Percentiles rank a stretch among this genome's conserved stretches.
phyloP scores from a whole-genome alignment of 2,888 invertebrate species.

The Drosophila putrida region DNA sequence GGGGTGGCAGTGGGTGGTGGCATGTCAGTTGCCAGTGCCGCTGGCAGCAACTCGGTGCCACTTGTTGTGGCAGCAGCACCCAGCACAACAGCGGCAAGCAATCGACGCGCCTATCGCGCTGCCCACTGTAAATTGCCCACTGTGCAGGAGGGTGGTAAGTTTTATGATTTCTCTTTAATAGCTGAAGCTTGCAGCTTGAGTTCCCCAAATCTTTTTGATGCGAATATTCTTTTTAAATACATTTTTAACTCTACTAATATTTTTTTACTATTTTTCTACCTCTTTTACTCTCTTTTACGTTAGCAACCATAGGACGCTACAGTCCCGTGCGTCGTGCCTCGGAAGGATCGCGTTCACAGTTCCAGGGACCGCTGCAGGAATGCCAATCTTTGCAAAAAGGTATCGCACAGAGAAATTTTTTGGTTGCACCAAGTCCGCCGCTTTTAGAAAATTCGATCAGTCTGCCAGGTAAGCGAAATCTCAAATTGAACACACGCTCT shows the following conservation, averaged over 20 bases:
- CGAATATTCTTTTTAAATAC: no score
- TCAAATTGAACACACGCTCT: slow-evolving; percentile 11
- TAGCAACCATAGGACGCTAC: slow-evolving; percentile 87
- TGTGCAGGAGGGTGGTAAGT: slow-evolving; percentile 92
- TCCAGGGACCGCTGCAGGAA: slow-evolving; percentile 90
- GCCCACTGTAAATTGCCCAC: slow-evolving; percentile 87
- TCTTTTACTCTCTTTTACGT: slow-evolving; percentile 21
- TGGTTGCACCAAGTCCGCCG: slow-evolving; percentile 85
- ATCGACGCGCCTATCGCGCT: slow-evolving; percentile 81
- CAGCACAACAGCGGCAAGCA: slow-evolving; percentile 70
- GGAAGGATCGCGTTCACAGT: slow-evolving; percentile 88
- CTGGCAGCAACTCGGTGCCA: slow-evolving; percentile 61
- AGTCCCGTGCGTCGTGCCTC: slow-evolving; percentile 96
- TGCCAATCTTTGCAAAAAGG: slow-evolving; percentile 91
- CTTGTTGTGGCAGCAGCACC: slow-evolving; percentile 75
- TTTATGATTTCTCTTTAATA: slow-evolving; percentile 15
- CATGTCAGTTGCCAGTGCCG: slow-evolving; percentile 22
- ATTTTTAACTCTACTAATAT: slow-evolving; percentile 29
- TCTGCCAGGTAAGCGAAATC: slow-evolving; percentile 84
- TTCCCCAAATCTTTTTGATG: no score
- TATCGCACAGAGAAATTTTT: slow-evolving; percentile 85
- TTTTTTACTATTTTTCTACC: background rate
- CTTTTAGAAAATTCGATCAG: slow-evolving; percentile 86
- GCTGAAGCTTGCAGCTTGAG: background rate
- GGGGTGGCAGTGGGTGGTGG: slow-evolving; percentile 15